A percentile compares a stretch with the other conserved stretches of the same genome.
Evolutionary conservation across 1,140 invertebrate species (phyloP).

Genomic region (Sitobion miscanthi): DNA sequence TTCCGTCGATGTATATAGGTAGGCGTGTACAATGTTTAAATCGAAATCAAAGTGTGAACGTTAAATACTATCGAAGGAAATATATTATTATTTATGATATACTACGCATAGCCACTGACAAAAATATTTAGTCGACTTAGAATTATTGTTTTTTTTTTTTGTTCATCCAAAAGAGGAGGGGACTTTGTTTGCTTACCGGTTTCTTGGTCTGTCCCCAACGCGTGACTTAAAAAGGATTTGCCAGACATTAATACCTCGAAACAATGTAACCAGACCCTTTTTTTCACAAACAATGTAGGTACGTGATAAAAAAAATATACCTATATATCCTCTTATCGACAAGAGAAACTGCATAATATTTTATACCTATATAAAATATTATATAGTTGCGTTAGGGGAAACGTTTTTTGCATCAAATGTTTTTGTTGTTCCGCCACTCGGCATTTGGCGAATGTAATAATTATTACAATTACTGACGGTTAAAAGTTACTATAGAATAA

Average conservation of each 20-base stretch:
- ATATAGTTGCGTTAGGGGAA: not conserved
- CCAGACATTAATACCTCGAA: constrained; percentile 38
- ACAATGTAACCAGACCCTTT: constrained; percentile 35
- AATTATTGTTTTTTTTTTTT: not conserved
- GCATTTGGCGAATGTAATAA: not conserved
- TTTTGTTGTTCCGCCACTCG: constrained; percentile 25
- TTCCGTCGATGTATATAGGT: not conserved
- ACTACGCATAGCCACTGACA: not conserved
- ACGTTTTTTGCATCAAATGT: not conserved
- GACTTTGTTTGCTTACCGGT: too few relatives aligned
- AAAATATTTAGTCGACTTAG: not conserved
- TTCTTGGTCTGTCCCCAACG: not conserved
- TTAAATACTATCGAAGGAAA: not conserved
- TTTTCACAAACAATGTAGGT: constrained; percentile 25
- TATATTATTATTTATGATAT: not conserved
- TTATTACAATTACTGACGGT: constrained; percentile 26
- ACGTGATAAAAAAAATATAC: not conserved
- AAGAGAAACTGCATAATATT: not conserved
- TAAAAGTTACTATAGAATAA: constrained; percentile 41
- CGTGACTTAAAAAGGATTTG: not conserved
- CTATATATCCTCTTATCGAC: constrained; percentile 7
- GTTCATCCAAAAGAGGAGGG: not conserved
- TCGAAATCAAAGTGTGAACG: not conserved
- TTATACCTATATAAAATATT: not conserved
- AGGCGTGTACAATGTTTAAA: not conserved